These are phyloP conservation scores for Colinus virginianus DNA, from an alignment of 2,113 vertebrate species.

Conservation along the genomic window DNA sequence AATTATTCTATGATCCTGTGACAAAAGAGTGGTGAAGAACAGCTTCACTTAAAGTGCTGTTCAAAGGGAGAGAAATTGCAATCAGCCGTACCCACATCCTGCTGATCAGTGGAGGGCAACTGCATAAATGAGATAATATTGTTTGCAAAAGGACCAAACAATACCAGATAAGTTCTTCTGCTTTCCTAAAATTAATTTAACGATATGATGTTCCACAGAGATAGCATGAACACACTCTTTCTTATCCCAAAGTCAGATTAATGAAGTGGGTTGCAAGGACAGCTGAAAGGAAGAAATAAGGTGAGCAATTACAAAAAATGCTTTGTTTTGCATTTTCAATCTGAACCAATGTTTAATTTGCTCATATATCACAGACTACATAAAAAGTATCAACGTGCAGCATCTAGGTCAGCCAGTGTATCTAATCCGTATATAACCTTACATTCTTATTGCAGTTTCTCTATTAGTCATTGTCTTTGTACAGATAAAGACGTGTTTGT, in stretches of 20 bases:
- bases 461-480: neutral
- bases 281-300: neutral
- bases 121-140: neutral
- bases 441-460: neutral
- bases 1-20: neutral
- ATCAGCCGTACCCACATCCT: neutral
- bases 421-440: neutral
- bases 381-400: neutral
- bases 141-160: neutral
- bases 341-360: neutral
- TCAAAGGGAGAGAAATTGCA: neutral
- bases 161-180: neutral
- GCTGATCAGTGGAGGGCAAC: neutral
- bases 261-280: neutral
- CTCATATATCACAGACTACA: neutral
- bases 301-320: neutral
- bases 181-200: neutral
- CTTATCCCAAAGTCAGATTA: neutral
- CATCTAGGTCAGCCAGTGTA: neutral
- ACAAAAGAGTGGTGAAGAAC: neutral
- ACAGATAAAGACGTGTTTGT: neutral
- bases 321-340: neutral
- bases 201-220: neutral
- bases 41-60: neutral
- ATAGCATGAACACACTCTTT: neutral